Evolutionary conservation across 1,140 invertebrate genomes (phyloP).

Genomic region (Geopemphigus sp.): DNA sequence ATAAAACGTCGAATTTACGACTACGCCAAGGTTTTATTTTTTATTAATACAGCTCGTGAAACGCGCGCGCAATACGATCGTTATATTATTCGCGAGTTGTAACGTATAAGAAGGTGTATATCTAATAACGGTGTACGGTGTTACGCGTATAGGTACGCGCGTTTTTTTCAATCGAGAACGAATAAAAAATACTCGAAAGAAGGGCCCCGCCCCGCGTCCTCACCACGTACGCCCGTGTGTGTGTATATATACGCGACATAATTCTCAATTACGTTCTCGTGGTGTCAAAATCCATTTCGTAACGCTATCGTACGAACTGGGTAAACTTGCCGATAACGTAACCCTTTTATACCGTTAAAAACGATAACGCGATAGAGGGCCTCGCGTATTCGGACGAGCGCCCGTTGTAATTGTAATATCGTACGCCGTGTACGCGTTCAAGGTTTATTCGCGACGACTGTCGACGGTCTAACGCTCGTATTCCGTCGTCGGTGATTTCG

Average conservation of each 20-base stretch:
- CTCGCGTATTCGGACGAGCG: neutral
- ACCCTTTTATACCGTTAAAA: neutral
- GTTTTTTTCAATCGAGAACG: neutral
- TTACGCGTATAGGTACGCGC: no score
- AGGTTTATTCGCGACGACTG: neutral
- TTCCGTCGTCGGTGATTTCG: no score
- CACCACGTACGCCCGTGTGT: no score
- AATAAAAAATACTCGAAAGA: neutral
- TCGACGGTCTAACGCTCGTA: no score
- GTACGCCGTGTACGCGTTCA: neutral
- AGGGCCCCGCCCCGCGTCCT: no score
- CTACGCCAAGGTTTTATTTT: neutral
- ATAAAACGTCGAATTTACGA: neutral
- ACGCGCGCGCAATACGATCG: no score
- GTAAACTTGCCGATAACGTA: neutral
- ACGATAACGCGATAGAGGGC: neutral
- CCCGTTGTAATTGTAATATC: neutral
- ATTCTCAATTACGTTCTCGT: neutral
- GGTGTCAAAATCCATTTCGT: slow-evolving; percentile 5
- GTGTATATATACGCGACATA: neutral
- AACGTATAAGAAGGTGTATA: no score
- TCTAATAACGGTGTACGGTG: no score
- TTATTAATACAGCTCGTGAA: neutral
- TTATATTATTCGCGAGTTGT: no score
- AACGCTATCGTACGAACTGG: neutral